phyloP scores from a whole-genome alignment of 2,797 vertebrate species.

The Orestias chungarensis region DNA sequence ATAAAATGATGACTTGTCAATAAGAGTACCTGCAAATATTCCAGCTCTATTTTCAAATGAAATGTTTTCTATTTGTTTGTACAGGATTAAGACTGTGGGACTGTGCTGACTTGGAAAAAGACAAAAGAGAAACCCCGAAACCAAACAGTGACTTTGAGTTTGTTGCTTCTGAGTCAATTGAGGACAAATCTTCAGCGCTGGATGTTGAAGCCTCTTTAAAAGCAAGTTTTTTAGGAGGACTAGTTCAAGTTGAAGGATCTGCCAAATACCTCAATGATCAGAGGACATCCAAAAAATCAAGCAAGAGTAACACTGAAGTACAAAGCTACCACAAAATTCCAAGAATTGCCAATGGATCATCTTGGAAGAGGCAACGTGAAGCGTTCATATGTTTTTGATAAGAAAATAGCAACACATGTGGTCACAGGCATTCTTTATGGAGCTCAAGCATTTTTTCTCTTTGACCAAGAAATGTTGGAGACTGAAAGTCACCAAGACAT shows the following conservation, averaged over 20 bases:
- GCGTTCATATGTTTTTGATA: slow-evolving; percentile 38
- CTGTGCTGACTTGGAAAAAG: neutral
- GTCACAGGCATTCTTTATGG: slow-evolving; percentile 71
- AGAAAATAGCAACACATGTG: slow-evolving; percentile 66
- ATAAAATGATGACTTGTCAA: neutral
- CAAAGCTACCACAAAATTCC: slow-evolving; percentile 27
- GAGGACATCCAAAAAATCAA: slow-evolving; percentile 4
- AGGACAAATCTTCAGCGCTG: slow-evolving; percentile 38
- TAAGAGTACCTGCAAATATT: neutral
- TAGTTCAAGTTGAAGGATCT: slow-evolving; percentile 43
- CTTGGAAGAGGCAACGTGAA: slow-evolving; percentile 40
- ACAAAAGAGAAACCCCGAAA: neutral
- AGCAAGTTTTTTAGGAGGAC: slow-evolving; percentile 36
- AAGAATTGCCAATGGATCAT: slow-evolving; percentile 64
- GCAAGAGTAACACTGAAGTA: slow-evolving; percentile 49
- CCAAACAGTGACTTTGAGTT: slow-evolving; percentile 29
- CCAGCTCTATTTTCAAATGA: no score
- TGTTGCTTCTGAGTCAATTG: slow-evolving; percentile 48
- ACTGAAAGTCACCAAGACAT: slow-evolving; percentile 50
- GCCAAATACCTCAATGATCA: slow-evolving; percentile 47
- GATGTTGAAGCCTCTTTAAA: slow-evolving; percentile 43
- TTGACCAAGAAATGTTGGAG: slow-evolving; percentile 57
- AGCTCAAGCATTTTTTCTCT: slow-evolving; percentile 71
- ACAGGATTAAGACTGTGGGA: slow-evolving; percentile 41
- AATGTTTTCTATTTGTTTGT: neutral